Evolutionary conservation across 1,140 invertebrate genomes (phyloP).

Genomic region (Drosophila nebulosa): DNA sequence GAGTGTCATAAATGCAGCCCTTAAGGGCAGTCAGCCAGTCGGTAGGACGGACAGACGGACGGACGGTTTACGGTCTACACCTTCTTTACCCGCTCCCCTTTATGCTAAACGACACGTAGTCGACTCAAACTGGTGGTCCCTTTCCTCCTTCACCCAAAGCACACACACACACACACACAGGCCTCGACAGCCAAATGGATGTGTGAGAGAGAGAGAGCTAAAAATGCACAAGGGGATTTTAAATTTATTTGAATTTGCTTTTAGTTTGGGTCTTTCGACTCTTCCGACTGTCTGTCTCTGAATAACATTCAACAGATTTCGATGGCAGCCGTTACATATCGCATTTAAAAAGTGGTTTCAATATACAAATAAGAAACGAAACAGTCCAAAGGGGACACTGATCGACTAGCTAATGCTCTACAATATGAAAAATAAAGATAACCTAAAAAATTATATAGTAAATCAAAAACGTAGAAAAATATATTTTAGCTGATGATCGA

Average conservation of each 20-base stretch:
- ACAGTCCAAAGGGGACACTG: background rate
- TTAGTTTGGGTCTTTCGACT: slow-evolving; percentile 56
- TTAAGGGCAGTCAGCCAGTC: slow-evolving; percentile 54
- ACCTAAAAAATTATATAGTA: background rate
- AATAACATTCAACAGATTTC: slow-evolving; percentile 75
- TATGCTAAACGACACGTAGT: slow-evolving; percentile 74
- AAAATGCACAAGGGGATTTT: slow-evolving; percentile 79
- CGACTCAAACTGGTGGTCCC: slow-evolving; percentile 18
- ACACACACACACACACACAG: background rate
- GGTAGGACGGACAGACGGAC: background rate
- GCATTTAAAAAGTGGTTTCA: slow-evolving; percentile 75
- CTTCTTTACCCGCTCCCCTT: slow-evolving; percentile 31
- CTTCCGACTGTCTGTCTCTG: slow-evolving; percentile 20
- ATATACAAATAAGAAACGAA: slow-evolving; percentile 40
- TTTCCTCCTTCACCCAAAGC: slow-evolving; percentile 8
- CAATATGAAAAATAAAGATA: background rate
- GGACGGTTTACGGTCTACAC: background rate
- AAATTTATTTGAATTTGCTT: slow-evolving; percentile 80
- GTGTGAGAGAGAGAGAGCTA: slow-evolving; percentile 41
- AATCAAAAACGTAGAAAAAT: background rate
- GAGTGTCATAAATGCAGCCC: slow-evolving; percentile 80
- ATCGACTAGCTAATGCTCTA: slow-evolving; percentile 6
- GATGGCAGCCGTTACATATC: slow-evolving; percentile 72
- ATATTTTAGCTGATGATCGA: background rate
- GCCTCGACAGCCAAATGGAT: slow-evolving; percentile 32